These are phyloP conservation scores for Holacanthella duospinosa DNA, from an alignment of 2,888 invertebrate genomes.

Conservation along the genomic window DNA sequence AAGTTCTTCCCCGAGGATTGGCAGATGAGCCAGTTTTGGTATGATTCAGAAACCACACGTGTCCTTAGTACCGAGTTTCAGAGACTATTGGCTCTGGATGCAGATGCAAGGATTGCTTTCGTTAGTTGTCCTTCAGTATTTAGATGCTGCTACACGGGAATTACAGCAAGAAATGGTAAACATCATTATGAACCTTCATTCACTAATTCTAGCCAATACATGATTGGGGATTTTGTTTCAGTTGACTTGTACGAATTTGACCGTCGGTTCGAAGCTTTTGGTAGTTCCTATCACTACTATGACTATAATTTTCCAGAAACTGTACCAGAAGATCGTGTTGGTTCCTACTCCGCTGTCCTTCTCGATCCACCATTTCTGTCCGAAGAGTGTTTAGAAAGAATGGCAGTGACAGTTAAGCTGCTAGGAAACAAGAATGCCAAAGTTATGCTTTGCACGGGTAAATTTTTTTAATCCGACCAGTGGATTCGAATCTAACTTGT, in stretches of 20 bases:
- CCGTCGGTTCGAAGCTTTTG: conserved; percentile 64
- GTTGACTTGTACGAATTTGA: conserved; percentile 67
- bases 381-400: conserved; percentile 79
- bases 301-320: conserved; percentile 73
- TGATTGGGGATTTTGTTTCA: not conserved
- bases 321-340: conserved; percentile 51
- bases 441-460: conserved; percentile 79
- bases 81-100: conserved; percentile 45
- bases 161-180: conserved; percentile 15
- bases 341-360: conserved; percentile 67
- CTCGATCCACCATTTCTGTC: conserved; percentile 93
- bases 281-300: conserved; percentile 68
- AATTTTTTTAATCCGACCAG: conserved; percentile 7
- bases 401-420: conserved; percentile 62
- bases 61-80: conserved; percentile 57
- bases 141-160: conserved; percentile 42
- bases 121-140: conserved; percentile 83
- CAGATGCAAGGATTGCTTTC: conserved; percentile 54
- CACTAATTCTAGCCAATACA: too few relatives aligned
- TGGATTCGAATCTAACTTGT: not conserved
- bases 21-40: conserved; percentile 97
- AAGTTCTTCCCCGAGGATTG: conserved; percentile 20
- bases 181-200: too few relatives aligned
- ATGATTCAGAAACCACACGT: conserved; percentile 66
- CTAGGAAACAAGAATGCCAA: conserved; percentile 55